phyloP scores from a whole-genome alignment of 2,888 invertebrate genomes.

The Oxycera nigricornis region DNA sequence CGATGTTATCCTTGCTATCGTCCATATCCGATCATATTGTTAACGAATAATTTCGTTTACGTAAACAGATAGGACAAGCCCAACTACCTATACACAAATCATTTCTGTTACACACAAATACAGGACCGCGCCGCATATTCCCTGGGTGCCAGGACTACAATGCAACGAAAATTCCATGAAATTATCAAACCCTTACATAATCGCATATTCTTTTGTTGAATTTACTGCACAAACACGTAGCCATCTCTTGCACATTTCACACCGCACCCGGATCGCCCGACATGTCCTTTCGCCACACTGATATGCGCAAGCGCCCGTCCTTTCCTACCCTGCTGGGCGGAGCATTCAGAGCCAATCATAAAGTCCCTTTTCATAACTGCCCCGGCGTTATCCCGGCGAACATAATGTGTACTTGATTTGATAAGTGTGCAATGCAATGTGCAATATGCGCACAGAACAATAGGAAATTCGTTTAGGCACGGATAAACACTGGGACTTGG shows the following conservation, averaged over 20 bases:
- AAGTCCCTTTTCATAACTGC: conserved; percentile 48
- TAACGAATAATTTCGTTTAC: conserved; percentile 34
- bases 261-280: not conserved
- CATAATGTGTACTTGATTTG: conserved; percentile 44
- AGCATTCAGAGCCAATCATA: conserved; percentile 52
- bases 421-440: conserved; percentile 40
- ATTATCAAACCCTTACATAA: conserved; percentile 46
- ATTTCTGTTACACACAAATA: not conserved
- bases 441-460: conserved; percentile 47
- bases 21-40: conserved; percentile 7
- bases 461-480: conserved; percentile 49
- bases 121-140: not conserved
- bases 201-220: conserved; percentile 42
- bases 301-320: conserved; percentile 61
- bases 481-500: conserved; percentile 28
- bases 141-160: conserved; percentile 42
- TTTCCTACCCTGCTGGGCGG: conserved; percentile 52
- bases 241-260: conserved; percentile 18
- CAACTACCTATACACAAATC: not conserved
- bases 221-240: conserved; percentile 45
- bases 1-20: not conserved
- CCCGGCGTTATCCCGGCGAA: conserved; percentile 36
- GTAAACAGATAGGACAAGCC: conserved; percentile 1
- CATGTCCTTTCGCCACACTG: not conserved
- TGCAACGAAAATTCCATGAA: conserved; percentile 45